phyloP scores from a whole-genome alignment of 2,797 vertebrate species.

The Crocodylus rhombifer region DNA sequence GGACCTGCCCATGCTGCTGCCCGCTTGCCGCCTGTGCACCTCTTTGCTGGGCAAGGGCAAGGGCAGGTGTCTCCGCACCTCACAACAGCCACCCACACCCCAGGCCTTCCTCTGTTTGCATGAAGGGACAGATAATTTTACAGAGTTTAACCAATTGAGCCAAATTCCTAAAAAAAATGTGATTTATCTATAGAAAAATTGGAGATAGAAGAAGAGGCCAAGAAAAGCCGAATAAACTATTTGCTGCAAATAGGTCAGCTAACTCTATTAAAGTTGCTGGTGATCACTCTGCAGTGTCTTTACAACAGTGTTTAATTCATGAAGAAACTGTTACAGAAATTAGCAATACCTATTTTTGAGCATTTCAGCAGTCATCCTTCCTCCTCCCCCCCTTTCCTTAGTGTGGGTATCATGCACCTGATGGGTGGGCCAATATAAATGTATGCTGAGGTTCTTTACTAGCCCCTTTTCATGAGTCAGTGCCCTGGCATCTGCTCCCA shows the following conservation, averaged over 20 bases:
- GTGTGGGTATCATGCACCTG: conserved; percentile 60
- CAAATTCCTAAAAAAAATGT: not conserved
- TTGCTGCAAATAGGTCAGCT: not conserved
- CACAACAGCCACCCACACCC: no score
- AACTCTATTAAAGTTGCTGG: not conserved
- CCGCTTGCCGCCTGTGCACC: no score
- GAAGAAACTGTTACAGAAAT: conserved; percentile 47
- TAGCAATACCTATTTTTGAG: conserved; percentile 51
- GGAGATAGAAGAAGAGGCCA: not conserved
- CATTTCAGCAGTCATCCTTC: conserved; percentile 35
- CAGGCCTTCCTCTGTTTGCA: no score
- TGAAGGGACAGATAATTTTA: not conserved
- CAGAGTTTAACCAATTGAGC: conserved; percentile 29
- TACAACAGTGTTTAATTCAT: conserved; percentile 28
- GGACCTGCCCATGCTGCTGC: no score
- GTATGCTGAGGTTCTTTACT: conserved; percentile 75
- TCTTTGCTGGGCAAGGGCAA: no score
- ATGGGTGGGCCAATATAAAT: conserved; percentile 76
- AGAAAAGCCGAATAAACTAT: not conserved
- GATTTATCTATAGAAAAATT: conserved; percentile 10
- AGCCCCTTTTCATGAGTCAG: conserved; percentile 78
- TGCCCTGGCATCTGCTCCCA: conserved; percentile 84
- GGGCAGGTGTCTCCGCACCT: no score
- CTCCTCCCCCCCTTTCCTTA: not conserved
- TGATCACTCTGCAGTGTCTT: not conserved